These are phyloP conservation scores for Drepana falcataria DNA, from an alignment of 2,888 invertebrate genomes.

Conservation along the genomic window DNA sequence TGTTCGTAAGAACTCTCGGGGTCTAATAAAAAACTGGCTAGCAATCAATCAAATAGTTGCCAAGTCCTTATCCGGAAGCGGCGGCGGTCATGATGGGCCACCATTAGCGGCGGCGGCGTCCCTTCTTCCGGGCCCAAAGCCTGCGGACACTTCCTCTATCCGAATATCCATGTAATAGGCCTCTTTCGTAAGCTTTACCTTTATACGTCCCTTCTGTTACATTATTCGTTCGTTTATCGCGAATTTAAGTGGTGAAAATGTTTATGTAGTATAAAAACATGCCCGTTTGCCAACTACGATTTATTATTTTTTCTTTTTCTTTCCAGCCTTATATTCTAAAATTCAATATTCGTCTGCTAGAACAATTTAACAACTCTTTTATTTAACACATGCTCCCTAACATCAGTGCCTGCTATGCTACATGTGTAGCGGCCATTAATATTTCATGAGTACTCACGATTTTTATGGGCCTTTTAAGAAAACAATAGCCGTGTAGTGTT, in stretches of 20 bases:
- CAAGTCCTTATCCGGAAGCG: conserved; percentile 29
- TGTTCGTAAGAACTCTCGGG: too few relatives aligned
- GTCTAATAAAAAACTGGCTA: conserved; percentile 12
- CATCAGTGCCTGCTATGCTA: not conserved
- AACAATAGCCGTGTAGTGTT: not conserved
- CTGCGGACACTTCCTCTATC: conserved; percentile 9
- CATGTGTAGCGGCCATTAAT: not conserved
- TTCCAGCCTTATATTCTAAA: too few relatives aligned
- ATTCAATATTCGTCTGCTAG: too few relatives aligned
- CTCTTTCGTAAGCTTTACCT: not conserved
- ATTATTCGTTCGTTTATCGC: too few relatives aligned
- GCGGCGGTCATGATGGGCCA: conserved; percentile 35
- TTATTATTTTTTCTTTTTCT: too few relatives aligned
- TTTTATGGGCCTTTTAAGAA: conserved; percentile 3
- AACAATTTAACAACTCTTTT: not conserved
- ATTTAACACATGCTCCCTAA: not conserved
- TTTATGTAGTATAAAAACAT: too few relatives aligned
- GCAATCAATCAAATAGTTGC: conserved; percentile 41
- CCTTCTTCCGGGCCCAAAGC: conserved; percentile 30
- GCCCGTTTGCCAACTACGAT: too few relatives aligned
- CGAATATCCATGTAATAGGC: not conserved
- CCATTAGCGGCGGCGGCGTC: conserved; percentile 39
- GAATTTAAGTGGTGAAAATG: too few relatives aligned
- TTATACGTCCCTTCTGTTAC: too few relatives aligned
- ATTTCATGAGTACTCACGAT: conserved; percentile 1